Conservation (phyloP, 2,113 vertebrate species). For the Athene noctua region DNA sequence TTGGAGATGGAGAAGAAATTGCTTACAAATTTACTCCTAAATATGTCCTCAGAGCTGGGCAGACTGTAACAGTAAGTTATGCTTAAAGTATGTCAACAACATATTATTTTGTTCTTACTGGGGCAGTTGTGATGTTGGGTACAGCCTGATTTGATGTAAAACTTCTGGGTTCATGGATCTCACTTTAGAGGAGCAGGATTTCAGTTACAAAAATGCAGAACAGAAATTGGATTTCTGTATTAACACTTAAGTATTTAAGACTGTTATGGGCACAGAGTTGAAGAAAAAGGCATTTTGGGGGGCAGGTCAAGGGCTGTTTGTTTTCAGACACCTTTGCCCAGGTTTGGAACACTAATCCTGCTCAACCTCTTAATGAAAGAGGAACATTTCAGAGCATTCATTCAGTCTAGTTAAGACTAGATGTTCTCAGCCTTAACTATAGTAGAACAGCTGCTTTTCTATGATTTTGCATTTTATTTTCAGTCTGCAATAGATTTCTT, state of each 20-base stretch:
- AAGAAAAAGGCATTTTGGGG: not conserved
- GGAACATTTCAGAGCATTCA: not conserved
- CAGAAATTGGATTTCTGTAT: not conserved
- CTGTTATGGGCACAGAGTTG: not conserved
- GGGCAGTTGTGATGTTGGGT: not conserved
- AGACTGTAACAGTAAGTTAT: slow-evolving; percentile 88
- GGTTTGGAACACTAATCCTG: not conserved
- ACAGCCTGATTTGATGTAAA: not conserved
- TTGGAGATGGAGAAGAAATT: slow-evolving; percentile 83
- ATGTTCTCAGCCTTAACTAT: not conserved
- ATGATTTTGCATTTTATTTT: not conserved
- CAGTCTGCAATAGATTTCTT: not conserved
- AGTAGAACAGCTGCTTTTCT: not conserved
- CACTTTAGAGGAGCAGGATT: not conserved
- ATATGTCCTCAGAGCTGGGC: slow-evolving; percentile 91
- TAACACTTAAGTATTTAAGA: not conserved
- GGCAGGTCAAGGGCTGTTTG: not conserved
- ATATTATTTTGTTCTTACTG: not conserved
- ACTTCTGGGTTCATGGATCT: not conserved
- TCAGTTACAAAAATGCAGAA: not conserved
- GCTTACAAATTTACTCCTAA: slow-evolving; percentile 95
- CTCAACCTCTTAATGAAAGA: not conserved
- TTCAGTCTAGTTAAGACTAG: not conserved
- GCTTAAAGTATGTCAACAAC: not conserved
- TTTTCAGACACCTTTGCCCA: not conserved